phyloP scores from a whole-genome alignment of 1,140 invertebrate species.

The Drosophila melanogaster region Release_6_plus_ISO1_MT NC_004354.4:19356501-19357000 shows the following conservation, averaged over 20 bases:
- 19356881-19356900: neutral
- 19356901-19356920: neutral
- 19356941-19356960: neutral
- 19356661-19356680: neutral
- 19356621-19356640: neutral
- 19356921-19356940: neutral
- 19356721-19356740: neutral
- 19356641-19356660: neutral
- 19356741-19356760: neutral
- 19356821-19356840: neutral
- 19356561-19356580: neutral
- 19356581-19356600: neutral
- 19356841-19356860: neutral
- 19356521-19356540: neutral
- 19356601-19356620: neutral
- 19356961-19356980: no score
- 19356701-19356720: slow-evolving; percentile 1
- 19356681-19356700: neutral
- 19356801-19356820: neutral
- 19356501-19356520: neutral
- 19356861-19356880: neutral
- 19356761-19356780: neutral
- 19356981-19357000: no score
- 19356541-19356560: neutral
- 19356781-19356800: neutral